Percentiles rank a stretch among this genome's conserved stretches.
Evolutionary conservation across 2,797 vertebrate species (phyloP).

Genomic region (Valencia hispanica): DNA sequence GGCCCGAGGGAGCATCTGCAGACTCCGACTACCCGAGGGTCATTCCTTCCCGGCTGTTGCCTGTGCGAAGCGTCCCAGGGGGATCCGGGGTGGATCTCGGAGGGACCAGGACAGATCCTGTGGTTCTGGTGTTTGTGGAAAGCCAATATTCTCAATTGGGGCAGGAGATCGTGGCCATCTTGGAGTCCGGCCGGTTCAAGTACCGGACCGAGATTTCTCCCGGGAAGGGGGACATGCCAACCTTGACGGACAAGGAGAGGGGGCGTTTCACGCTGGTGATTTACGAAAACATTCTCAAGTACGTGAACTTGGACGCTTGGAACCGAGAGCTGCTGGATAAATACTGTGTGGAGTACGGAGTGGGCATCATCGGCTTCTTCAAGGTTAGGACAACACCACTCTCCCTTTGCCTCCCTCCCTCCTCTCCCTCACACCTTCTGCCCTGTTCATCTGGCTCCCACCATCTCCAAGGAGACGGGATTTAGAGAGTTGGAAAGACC

Average conservation of each 20-base stretch:
- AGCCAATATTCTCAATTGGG: constrained; percentile 98
- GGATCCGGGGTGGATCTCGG: constrained; percentile 68
- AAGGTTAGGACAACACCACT: constrained; percentile 85
- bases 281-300: constrained; percentile 98
- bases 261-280: constrained; percentile 95
- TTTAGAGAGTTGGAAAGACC: constrained; percentile 66
- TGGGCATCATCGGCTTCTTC: constrained; percentile 99
- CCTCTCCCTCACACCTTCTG: constrained; percentile 71
- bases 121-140: constrained; percentile 98
- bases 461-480: constrained; percentile 70
- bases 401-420: constrained; percentile 39
- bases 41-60: constrained; percentile 89
- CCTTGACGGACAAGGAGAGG: constrained; percentile 93
- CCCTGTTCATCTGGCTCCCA: constrained; percentile 76
- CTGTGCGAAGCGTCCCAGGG: constrained; percentile 77
- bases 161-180: constrained; percentile 97
- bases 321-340: constrained; percentile 99
- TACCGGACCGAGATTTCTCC: constrained; percentile 98
- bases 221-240: constrained; percentile 98
- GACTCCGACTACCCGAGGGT: constrained; percentile 90
- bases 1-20: constrained; percentile 80
- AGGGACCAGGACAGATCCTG: constrained; percentile 91
- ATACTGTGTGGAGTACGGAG: constrained; percentile 97
- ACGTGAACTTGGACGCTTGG: constrained; percentile 97
- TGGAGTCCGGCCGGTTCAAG: constrained; percentile 95